phyloP scores from a whole-genome alignment of 2,797 vertebrate genomes.

The Cyclura pinguis region DNA sequence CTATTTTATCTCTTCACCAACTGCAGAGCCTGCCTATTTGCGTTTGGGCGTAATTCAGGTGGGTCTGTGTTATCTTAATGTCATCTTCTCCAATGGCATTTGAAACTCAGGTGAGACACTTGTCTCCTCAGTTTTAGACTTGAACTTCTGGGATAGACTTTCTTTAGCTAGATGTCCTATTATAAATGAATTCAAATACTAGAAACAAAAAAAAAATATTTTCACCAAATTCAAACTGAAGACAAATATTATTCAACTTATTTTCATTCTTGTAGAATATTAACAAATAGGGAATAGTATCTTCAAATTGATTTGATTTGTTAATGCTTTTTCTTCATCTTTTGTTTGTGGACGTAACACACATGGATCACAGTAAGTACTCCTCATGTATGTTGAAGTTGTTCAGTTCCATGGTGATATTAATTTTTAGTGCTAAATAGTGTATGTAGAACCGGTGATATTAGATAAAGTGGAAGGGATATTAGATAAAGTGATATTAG shows the following conservation, averaged over 20 bases:
- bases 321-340: constrained; percentile 35
- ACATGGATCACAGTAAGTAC: constrained; percentile 70
- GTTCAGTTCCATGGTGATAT: background rate
- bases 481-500: constrained; percentile 6
- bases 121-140: constrained; percentile 34
- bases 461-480: background rate
- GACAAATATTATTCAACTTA: constrained; percentile 46
- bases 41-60: constrained; percentile 69
- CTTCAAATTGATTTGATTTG: background rate
- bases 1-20: constrained; percentile 46
- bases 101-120: constrained; percentile 53
- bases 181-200: constrained; percentile 37
- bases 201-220: background rate
- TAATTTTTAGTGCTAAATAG: constrained; percentile 33
- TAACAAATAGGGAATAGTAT: constrained; percentile 37
- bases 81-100: constrained; percentile 49
- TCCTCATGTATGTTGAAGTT: constrained; percentile 44
- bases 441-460: constrained; percentile 21
- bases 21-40: constrained; percentile 71
- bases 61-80: constrained; percentile 62
- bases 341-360: constrained; percentile 50
- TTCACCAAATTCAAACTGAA: background rate
- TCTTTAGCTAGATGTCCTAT: constrained; percentile 42
- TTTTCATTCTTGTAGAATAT: background rate
- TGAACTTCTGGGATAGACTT: constrained; percentile 37